Conservation (phyloP, 30 jellyfish, hydroid and myxozoan genomes). For the Aurelia coerulea region DNA sequence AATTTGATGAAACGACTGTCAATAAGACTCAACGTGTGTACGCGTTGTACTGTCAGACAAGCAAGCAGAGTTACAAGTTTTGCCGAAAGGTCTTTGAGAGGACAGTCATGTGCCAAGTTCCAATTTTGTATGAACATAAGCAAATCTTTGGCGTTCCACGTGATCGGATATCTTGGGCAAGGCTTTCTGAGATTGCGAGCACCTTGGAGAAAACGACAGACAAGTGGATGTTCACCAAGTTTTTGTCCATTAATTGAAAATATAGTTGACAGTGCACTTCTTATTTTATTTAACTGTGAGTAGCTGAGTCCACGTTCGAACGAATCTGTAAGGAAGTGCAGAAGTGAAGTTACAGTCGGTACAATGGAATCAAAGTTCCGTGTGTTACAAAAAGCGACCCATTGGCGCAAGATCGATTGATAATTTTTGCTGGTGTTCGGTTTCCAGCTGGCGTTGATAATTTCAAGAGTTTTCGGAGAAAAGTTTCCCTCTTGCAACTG, state of each 20-base stretch:
- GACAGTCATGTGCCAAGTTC: background rate
- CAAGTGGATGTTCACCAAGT: conserved; percentile 27
- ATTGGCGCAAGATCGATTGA: conserved; percentile 4
- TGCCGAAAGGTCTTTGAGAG: background rate
- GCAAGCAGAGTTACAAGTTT: conserved; percentile 8
- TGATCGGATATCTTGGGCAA: conserved; percentile 6
- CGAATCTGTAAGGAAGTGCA: background rate
- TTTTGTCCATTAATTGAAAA: background rate
- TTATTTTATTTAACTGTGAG: background rate
- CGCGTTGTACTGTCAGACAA: conserved; percentile 8
- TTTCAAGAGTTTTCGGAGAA: conserved; percentile 1
- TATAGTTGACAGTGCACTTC: conserved; percentile 33
- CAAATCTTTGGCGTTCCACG: conserved; percentile 34
- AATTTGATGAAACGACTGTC: conserved; percentile 13
- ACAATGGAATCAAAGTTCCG: conserved; percentile 5
- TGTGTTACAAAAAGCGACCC: conserved; percentile 32
- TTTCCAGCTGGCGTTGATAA: conserved; percentile 34
- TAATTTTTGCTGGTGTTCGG: conserved; percentile 3
- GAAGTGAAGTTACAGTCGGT: conserved; percentile 24
- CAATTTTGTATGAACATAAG: background rate
- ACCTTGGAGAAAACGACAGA: conserved; percentile 13
- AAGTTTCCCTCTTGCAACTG: background rate
- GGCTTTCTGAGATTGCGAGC: conserved; percentile 16
- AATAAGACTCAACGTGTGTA: background rate
- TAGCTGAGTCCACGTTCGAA: no score